These are phyloP conservation scores for Nothura maculosa DNA, from an alignment of 2,797 vertebrate genomes.

Conservation along the genomic window DNA sequence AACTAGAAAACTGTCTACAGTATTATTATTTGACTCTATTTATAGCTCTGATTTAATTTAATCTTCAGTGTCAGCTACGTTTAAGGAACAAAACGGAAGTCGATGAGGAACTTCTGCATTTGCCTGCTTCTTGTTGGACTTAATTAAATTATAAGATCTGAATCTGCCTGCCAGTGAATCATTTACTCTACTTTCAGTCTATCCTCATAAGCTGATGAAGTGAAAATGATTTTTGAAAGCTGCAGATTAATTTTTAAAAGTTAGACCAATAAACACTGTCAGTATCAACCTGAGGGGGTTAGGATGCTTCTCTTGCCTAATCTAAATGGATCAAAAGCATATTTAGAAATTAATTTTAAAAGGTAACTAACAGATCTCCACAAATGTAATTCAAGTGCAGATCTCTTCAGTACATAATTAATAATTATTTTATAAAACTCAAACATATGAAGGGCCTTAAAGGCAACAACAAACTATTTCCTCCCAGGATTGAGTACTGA, in stretches of 20 bases:
- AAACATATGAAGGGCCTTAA: neutral
- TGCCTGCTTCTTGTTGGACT: neutral
- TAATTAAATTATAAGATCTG: neutral
- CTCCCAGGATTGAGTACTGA: neutral
- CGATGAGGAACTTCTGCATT: neutral
- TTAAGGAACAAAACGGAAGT: neutral
- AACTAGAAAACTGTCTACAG: neutral
- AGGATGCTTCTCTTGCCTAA: neutral
- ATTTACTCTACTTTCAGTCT: neutral
- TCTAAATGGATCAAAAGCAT: neutral
- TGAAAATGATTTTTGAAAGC: neutral
- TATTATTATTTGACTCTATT: neutral
- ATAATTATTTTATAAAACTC: neutral
- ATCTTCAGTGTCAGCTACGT: neutral
- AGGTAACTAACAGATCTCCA: neutral
- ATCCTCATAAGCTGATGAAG: neutral
- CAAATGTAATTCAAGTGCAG: neutral
- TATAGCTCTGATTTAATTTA: neutral
- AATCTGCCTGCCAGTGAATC: neutral
- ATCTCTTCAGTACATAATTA: neutral
- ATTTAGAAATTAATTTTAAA: neutral
- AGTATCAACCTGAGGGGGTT: neutral
- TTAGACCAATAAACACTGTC: neutral
- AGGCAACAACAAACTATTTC: neutral
- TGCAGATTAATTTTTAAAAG: conserved; percentile 12